Conservation (phyloP, 2,888 invertebrate species). For the Rhagium mordax region DNA sequence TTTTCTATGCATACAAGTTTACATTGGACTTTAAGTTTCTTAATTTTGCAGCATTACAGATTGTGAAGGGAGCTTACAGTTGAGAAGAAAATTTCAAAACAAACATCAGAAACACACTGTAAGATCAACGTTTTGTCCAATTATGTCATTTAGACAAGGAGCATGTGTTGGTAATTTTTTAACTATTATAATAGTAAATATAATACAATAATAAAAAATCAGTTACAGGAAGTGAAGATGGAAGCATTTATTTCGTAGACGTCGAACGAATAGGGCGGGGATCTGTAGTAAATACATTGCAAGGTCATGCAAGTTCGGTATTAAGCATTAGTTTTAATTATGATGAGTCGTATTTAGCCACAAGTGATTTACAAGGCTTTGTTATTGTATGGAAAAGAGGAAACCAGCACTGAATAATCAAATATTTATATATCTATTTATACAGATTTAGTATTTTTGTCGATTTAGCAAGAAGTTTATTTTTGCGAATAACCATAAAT, state of each 20-base stretch:
- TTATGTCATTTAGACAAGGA: constrained; percentile 87
- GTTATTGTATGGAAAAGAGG: constrained; percentile 82
- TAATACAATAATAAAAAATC: constrained; percentile 27
- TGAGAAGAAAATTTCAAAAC: constrained; percentile 79
- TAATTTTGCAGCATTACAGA: constrained; percentile 74
- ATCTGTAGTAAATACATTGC: constrained; percentile 75
- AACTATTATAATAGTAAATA: not conserved
- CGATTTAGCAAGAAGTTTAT: too few species aligned
- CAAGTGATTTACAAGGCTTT: constrained; percentile 86
- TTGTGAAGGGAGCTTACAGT: constrained; percentile 77
- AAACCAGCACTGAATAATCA: not conserved
- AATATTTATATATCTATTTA: not conserved
- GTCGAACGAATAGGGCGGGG: constrained; percentile 75
- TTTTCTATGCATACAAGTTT: too few species aligned
- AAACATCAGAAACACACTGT: constrained; percentile 76
- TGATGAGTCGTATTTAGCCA: constrained; percentile 89
- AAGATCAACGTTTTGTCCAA: constrained; percentile 87
- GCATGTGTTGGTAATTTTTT: constrained; percentile 78
- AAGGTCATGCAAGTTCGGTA: constrained; percentile 87
- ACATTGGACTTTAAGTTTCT: too few species aligned
- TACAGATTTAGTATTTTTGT: too few species aligned
- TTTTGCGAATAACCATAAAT: too few species aligned
- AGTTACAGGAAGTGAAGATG: constrained; percentile 86
- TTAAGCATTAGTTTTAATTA: constrained; percentile 90
- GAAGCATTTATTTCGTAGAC: constrained; percentile 84